Evolutionary conservation across 2,113 vertebrate species (phyloP).

Genomic region (Cyanoramphus novaezelandiae): DNA sequence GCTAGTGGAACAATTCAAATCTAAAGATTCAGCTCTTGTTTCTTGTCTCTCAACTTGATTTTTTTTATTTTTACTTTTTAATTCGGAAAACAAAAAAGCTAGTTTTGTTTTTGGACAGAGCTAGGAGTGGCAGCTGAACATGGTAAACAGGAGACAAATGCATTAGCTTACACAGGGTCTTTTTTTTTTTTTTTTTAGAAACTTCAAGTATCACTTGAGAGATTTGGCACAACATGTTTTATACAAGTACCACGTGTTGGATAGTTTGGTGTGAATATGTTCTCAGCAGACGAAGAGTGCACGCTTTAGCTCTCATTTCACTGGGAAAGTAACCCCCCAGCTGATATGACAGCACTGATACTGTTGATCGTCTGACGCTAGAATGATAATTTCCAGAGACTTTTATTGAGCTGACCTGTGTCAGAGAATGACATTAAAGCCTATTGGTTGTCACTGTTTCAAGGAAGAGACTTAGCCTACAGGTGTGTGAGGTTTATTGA

Average conservation of each 20-base stretch:
- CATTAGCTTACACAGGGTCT: not conserved
- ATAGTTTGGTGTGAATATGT: constrained; percentile 28
- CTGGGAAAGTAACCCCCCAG: not conserved
- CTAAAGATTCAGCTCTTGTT: not conserved
- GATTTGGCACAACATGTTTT: constrained; percentile 57
- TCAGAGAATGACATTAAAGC: constrained; percentile 7
- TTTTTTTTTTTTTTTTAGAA: constrained; percentile 26
- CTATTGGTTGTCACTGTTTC: not conserved
- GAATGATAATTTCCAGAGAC: constrained; percentile 1
- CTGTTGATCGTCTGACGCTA: constrained; percentile 13
- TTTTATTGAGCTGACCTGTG: constrained; percentile 1
- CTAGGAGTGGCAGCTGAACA: constrained; percentile 50
- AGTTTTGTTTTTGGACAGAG: constrained; percentile 35
- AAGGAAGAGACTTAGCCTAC: not conserved
- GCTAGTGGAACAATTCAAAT: constrained; percentile 7
- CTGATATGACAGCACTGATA: not conserved
- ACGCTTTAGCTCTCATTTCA: constrained; percentile 8
- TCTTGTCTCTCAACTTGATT: not conserved
- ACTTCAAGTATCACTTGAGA: constrained; percentile 50
- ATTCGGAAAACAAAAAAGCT: not conserved
- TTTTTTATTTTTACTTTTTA: not conserved
- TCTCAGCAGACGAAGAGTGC: constrained; percentile 23
- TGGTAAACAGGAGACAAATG: constrained; percentile 45
- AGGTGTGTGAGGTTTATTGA: not conserved
- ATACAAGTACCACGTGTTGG: constrained; percentile 27